Evolutionary conservation across 2,888 invertebrate genomes (phyloP).

Genomic region (Lobophora halterata): DNA sequence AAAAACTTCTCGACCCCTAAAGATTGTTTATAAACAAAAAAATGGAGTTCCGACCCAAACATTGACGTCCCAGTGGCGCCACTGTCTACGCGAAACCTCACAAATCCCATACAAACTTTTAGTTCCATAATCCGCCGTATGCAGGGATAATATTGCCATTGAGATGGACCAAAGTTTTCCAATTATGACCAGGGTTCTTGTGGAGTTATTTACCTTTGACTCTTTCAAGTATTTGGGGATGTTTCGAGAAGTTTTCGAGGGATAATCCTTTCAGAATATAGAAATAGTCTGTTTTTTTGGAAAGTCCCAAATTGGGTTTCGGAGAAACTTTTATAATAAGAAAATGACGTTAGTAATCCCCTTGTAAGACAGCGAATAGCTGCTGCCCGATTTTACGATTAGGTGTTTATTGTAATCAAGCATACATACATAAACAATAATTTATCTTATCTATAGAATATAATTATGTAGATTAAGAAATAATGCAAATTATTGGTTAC

Average conservation of each 20-base stretch:
- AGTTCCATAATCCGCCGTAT: conserved; percentile 5
- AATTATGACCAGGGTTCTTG: conserved; percentile 17
- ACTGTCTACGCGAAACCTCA: conserved; percentile 1
- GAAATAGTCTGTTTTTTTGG: too few relatives aligned
- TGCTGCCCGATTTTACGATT: too few relatives aligned
- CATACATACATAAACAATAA: too few relatives aligned
- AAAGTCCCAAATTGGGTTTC: too few relatives aligned
- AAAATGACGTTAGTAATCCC: too few relatives aligned
- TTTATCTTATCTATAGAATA: too few relatives aligned
- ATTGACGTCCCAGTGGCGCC: neutral
- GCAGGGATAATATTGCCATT: neutral
- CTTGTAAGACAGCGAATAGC: too few relatives aligned
- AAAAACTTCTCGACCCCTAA: conserved; percentile 11
- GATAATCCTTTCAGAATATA: neutral
- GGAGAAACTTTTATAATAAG: too few relatives aligned
- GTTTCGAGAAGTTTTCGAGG: conserved; percentile 5
- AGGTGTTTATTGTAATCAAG: too few relatives aligned
- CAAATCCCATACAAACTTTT: neutral
- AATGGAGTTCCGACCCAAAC: neutral
- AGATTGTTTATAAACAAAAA: conserved; percentile 22
- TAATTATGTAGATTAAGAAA: too few relatives aligned
- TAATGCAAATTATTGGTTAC: too few relatives aligned
- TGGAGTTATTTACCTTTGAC: conserved; percentile 11
- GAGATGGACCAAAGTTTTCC: conserved; percentile 20
- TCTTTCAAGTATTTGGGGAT: conserved; percentile 3